Conservation (phyloP, 2,797 vertebrate species). For the Galago senegalensis region DNA sequence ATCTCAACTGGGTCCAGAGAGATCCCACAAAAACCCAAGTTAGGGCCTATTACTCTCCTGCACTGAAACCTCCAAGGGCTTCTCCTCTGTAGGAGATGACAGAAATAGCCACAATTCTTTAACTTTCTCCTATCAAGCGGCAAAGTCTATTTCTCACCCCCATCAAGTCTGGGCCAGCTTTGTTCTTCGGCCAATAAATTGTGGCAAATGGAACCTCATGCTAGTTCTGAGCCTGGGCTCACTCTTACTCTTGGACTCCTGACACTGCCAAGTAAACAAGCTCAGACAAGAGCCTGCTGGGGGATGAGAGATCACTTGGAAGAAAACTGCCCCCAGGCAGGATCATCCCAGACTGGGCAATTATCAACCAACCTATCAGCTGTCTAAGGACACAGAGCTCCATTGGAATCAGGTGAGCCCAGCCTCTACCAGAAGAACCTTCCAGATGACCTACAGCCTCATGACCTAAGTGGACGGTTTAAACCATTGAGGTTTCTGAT, state of each 20-base stretch:
- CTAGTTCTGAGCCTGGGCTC: neutral
- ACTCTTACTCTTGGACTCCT: neutral
- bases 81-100: neutral
- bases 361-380: neutral
- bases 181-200: neutral
- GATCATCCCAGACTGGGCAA: neutral
- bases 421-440: neutral
- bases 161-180: neutral
- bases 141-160: neutral
- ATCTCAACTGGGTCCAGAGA: constrained; percentile 9
- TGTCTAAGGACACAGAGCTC: neutral
- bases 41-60: neutral
- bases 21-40: neutral
- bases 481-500: neutral
- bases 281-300: neutral
- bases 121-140: neutral
- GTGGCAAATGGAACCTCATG: neutral
- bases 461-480: neutral
- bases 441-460: neutral
- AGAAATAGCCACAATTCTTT: neutral
- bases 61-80: neutral
- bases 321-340: neutral
- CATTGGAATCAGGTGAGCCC: neutral
- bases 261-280: neutral
- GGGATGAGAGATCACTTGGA: neutral